Conservation (phyloP, 2,113 vertebrate genomes). For the Oryzias melastigma region DNA sequence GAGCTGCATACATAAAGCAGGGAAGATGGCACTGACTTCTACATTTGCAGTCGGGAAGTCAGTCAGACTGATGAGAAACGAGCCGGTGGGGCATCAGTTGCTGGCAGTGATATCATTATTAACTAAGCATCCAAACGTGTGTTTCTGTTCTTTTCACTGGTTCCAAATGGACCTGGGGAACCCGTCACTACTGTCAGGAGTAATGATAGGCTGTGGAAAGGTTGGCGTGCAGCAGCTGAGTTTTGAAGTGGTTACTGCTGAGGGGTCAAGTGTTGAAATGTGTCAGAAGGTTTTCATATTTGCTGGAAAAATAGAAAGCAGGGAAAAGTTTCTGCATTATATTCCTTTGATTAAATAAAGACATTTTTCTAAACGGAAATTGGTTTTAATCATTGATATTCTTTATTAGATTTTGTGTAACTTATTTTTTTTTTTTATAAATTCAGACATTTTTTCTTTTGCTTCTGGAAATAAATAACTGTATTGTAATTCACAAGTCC, state of each 20-base stretch:
- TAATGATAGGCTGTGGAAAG: conserved; percentile 65
- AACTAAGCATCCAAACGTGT: conserved; percentile 10
- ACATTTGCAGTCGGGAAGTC: conserved; percentile 56
- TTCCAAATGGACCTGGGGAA: conserved; percentile 50
- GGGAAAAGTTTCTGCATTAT: conserved; percentile 1
- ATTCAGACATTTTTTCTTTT: not conserved
- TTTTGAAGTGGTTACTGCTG: conserved; percentile 49
- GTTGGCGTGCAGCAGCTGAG: conserved; percentile 67
- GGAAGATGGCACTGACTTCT: conserved; percentile 53
- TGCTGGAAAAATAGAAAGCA: conserved; percentile 12
- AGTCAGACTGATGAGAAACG: conserved; percentile 51
- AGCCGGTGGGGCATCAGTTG: conserved; percentile 38
- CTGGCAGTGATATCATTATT: conserved; percentile 43
- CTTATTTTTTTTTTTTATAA: not conserved
- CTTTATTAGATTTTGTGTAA: too few species aligned
- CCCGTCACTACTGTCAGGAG: conserved; percentile 35
- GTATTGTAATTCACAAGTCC: not conserved
- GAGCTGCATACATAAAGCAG: conserved; percentile 32
- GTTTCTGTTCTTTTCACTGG: conserved; percentile 15
- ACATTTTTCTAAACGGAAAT: conserved; percentile 3
- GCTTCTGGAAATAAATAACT: not conserved
- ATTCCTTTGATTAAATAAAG: not conserved
- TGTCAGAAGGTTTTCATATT: conserved; percentile 31
- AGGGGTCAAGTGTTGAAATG: conserved; percentile 40
- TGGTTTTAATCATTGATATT: not conserved